phyloP scores from a whole-genome alignment of 2,113 vertebrate species.

The Fukomys damarensis region DNA sequence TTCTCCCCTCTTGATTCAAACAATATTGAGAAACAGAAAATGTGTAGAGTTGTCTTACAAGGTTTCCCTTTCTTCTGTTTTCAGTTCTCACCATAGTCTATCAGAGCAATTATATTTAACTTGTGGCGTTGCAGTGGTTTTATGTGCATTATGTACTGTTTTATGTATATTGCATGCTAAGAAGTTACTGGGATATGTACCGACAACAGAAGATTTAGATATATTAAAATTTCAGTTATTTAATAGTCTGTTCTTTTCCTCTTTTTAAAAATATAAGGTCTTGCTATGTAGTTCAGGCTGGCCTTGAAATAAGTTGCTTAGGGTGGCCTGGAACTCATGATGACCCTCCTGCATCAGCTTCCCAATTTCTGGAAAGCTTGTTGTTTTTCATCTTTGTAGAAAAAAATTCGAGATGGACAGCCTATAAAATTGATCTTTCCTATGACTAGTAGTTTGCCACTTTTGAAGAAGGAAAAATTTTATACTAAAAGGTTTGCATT shows the following conservation, averaged over 20 bases:
- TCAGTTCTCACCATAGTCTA: background rate
- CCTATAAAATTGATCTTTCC: background rate
- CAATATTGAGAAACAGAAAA: background rate
- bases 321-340: background rate
- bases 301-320: background rate
- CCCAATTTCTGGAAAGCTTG: background rate
- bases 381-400: background rate
- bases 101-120: background rate
- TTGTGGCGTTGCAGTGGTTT: background rate
- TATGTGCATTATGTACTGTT: background rate
- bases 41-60: background rate
- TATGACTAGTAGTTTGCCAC: background rate
- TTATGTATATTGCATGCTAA: background rate
- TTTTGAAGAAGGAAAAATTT: background rate
- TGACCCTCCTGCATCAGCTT: background rate
- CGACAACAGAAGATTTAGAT: background rate
- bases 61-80: background rate
- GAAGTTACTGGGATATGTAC: background rate
- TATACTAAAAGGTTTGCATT: background rate
- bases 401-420: background rate
- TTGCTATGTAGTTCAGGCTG: background rate
- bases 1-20: background rate
- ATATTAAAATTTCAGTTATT: background rate
- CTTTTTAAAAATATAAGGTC: background rate
- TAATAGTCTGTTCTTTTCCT: background rate